These are phyloP conservation scores for Trissolcus brochymenae DNA, from an alignment of 2,888 invertebrate species.

Conservation along the genomic window DNA sequence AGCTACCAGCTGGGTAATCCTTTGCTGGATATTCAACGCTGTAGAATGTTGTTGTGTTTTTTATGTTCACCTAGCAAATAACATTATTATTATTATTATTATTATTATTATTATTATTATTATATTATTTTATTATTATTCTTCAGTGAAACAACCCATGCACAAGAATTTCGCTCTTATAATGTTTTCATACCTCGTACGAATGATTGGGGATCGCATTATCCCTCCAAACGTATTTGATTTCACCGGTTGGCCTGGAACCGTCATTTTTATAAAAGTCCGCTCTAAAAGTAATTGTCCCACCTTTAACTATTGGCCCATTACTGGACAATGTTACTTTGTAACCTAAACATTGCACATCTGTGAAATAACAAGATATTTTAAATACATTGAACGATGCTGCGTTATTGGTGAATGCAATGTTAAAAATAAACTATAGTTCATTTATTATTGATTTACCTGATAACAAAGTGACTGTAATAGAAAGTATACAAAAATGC, in stretches of 20 bases:
- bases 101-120: too few species aligned
- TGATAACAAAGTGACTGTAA: conserved; percentile 16
- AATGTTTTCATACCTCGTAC: conserved; percentile 74
- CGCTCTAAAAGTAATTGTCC: conserved; percentile 83
- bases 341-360: background rate
- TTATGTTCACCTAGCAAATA: conserved; percentile 68
- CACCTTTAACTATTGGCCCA: conserved; percentile 85
- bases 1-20: conserved; percentile 75
- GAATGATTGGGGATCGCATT: conserved; percentile 78
- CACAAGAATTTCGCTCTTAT: background rate
- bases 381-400: background rate
- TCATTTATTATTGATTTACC: conserved; percentile 10
- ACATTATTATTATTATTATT: conserved; percentile 3
- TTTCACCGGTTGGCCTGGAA: conserved; percentile 76
- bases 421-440: background rate
- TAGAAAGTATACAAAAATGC: conserved; percentile 28
- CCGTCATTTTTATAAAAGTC: conserved; percentile 77
- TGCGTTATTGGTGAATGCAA: background rate
- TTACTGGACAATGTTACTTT: conserved; percentile 77
- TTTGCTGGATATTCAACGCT: conserved; percentile 79
- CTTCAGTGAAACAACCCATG: background rate
- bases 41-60: conserved; percentile 80
- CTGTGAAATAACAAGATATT: background rate
- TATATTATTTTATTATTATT: background rate
- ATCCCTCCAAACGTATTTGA: conserved; percentile 81